These are phyloP conservation scores for Gymnocheta viridis DNA, from an alignment of 2,888 invertebrate genomes.

Conservation along the genomic window DNA sequence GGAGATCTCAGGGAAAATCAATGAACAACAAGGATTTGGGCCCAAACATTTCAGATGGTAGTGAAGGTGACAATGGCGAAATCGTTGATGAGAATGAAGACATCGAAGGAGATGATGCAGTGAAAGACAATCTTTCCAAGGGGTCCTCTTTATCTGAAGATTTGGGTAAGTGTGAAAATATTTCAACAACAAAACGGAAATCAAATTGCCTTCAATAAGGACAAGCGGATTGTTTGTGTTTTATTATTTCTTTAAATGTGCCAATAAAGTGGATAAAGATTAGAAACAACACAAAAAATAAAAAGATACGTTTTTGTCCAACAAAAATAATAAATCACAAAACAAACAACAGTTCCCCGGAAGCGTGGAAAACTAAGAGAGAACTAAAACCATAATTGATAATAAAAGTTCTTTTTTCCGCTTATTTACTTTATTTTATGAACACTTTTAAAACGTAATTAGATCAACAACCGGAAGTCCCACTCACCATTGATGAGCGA, in stretches of 20 bases:
- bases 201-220: constrained; percentile 55
- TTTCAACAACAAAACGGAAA: constrained; percentile 36
- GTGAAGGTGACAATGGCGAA: constrained; percentile 3
- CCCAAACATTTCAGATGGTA: background rate
- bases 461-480: constrained; percentile 74
- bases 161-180: constrained; percentile 70
- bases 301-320: constrained; percentile 21
- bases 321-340: background rate
- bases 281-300: background rate
- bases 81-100: constrained; percentile 41
- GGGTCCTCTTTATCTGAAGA: constrained; percentile 68
- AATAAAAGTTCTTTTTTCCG: background rate
- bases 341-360: background rate
- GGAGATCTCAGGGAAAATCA: constrained; percentile 50
- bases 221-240: constrained; percentile 13
- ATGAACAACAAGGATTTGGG: constrained; percentile 70
- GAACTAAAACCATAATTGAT: constrained; percentile 46
- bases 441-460: constrained; percentile 33
- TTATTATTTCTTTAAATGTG: constrained; percentile 9
- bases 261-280: constrained; percentile 16
- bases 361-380: constrained; percentile 37
- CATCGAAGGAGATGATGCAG: constrained; percentile 28
- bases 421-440: background rate
- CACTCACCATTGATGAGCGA: constrained; percentile 84
- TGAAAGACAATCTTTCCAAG: constrained; percentile 54